Evolutionary conservation across 2,113 vertebrate genomes (phyloP).

Genomic region (Sturnus vulgaris): DNA sequence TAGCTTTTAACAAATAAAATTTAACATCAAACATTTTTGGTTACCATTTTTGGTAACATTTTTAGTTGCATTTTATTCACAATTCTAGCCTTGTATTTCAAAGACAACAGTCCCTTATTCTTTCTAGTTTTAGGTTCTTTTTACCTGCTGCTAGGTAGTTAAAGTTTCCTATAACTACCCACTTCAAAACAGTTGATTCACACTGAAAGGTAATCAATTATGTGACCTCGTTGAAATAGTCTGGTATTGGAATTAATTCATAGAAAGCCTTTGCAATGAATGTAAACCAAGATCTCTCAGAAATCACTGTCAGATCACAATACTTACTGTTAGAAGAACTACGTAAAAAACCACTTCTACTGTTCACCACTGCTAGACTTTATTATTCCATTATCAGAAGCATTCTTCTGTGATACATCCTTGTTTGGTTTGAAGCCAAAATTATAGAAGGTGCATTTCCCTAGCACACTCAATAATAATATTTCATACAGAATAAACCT

Average conservation of each 20-base stretch:
- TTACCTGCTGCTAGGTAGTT: neutral
- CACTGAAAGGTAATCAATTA: neutral
- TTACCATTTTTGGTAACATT: neutral
- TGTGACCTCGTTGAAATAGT: neutral
- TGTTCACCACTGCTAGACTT: neutral
- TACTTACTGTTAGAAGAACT: neutral
- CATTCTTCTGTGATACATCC: neutral
- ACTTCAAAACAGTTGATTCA: neutral
- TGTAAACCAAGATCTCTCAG: neutral
- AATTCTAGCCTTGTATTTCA: neutral
- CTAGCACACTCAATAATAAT: constrained; percentile 18
- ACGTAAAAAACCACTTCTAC: neutral
- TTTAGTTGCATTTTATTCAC: neutral
- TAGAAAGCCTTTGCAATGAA: neutral
- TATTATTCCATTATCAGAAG: neutral
- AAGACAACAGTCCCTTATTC: neutral
- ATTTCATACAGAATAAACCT: constrained; percentile 36
- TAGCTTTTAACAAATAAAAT: neutral
- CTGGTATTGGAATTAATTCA: neutral
- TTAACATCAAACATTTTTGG: neutral
- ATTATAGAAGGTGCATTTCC: neutral
- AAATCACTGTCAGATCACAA: neutral
- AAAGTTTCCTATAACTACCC: neutral
- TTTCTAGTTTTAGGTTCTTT: neutral
- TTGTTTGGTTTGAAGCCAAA: neutral